Conservation (phyloP, 2,888 invertebrate species). For the Caradrina clavipalpis region DNA sequence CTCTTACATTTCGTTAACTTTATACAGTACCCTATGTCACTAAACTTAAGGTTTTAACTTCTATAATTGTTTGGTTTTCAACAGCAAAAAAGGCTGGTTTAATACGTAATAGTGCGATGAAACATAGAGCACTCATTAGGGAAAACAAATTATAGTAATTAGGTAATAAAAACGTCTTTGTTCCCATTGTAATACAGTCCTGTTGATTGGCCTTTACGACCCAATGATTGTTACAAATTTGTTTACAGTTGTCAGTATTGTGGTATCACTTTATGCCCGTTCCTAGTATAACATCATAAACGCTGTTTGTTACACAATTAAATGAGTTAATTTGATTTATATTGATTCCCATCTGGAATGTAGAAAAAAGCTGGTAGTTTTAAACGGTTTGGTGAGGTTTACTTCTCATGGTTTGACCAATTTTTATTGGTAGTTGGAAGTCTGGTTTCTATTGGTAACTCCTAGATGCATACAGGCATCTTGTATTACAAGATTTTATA, state of each 20-base stretch:
- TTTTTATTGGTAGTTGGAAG: conserved; percentile 1
- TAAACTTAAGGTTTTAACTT: conserved; percentile 51
- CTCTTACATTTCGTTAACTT: conserved; percentile 15
- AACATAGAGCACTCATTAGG: conserved; percentile 83
- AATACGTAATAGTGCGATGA: conserved; percentile 74
- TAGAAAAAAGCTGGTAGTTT: conserved; percentile 18
- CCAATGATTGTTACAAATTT: conserved; percentile 88
- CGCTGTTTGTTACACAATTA: conserved; percentile 61
- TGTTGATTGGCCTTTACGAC: conserved; percentile 83
- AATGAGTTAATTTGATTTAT: conserved; percentile 64
- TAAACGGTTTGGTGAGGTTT: neutral
- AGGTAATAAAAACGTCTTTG: conserved; percentile 85
- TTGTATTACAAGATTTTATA: neutral
- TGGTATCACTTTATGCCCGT: conserved; percentile 42
- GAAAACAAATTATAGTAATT: conserved; percentile 90
- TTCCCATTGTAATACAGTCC: conserved; percentile 84
- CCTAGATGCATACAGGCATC: neutral
- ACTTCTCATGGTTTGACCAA: conserved; percentile 14
- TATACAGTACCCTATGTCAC: conserved; percentile 21
- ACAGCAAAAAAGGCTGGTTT: conserved; percentile 20
- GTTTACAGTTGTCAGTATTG: conserved; percentile 77
- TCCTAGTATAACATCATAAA: conserved; percentile 59
- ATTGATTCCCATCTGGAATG: conserved; percentile 38
- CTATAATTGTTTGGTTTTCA: neutral
- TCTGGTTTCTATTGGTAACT: neutral